phyloP scores from a whole-genome alignment of 2,888 invertebrate genomes.

The Colostygia pectinataria region DNA sequence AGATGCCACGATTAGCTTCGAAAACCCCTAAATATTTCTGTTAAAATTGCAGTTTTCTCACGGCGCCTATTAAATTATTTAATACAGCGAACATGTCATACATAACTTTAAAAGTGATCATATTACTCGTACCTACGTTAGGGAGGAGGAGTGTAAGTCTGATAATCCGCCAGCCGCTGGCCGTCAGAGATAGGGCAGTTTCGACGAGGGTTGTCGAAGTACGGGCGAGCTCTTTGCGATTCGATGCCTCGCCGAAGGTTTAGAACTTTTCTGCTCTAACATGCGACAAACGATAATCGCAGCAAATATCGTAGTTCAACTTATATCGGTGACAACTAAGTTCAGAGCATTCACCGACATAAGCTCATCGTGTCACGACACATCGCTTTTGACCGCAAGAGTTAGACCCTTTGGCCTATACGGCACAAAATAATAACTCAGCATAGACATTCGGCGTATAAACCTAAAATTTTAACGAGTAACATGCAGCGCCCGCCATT shows the following conservation, averaged over 20 bases:
- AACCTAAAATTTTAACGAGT: slow-evolving; percentile 49
- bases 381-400: too few species aligned
- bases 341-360: too few species aligned
- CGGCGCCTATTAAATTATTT: background rate
- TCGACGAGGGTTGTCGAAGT: slow-evolving; percentile 59
- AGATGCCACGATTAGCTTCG: too few species aligned
- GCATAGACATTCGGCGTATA: slow-evolving; percentile 35
- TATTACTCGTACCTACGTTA: too few species aligned
- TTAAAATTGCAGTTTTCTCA: background rate
- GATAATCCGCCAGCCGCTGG: slow-evolving; percentile 68
- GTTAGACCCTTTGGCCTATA: slow-evolving; percentile 54
- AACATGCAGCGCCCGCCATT: slow-evolving; percentile 45
- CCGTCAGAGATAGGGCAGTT: slow-evolving; percentile 66
- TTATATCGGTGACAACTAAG: too few species aligned
- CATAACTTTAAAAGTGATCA: slow-evolving; percentile 3
- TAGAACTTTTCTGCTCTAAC: too few species aligned
- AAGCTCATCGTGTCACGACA: too few species aligned
- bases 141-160: slow-evolving; percentile 37
- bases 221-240: slow-evolving; percentile 49
- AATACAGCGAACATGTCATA: background rate
- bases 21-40: too few species aligned
- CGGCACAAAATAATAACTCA: slow-evolving; percentile 49
- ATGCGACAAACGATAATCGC: too few species aligned
- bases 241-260: slow-evolving; percentile 51
- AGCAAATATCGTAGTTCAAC: too few species aligned